Evolutionary conservation across 2,113 vertebrate genomes (phyloP).

Genomic region (Vidua chalybeata): DNA sequence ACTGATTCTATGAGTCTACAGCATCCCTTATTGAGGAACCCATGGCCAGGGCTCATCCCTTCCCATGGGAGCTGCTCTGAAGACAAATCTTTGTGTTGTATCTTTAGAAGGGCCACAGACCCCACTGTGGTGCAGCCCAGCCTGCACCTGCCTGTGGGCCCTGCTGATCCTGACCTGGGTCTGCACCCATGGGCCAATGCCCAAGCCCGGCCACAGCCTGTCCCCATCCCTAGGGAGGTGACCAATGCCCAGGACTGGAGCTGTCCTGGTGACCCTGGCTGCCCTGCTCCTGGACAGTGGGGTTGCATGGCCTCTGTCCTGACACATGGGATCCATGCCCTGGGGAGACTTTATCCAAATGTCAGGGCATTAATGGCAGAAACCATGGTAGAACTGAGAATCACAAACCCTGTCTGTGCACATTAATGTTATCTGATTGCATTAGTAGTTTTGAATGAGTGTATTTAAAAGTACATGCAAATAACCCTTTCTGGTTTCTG

Average conservation of each 20-base stretch:
- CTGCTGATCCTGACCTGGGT: background rate
- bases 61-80: background rate
- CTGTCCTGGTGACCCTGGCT: background rate
- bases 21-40: background rate
- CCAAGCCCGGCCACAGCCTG: fast-evolving
- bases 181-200: fast-evolving
- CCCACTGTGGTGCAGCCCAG: background rate
- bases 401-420: background rate
- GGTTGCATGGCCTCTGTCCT: fast-evolving
- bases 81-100: background rate
- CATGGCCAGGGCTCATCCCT: background rate
- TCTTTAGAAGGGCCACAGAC: background rate
- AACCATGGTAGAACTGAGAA: background rate
- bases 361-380: background rate
- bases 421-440: background rate
- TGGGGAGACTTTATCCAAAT: background rate
- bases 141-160: too few species aligned
- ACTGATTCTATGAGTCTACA: background rate
- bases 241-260: background rate
- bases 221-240: background rate
- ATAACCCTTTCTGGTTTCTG: background rate
- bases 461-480: background rate
- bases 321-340: background rate
- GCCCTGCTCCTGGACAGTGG: background rate
- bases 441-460: background rate